Base-by-base conservation (phyloP, 2,113 vertebrate genomes). In the Ictidomys tridecemlineatus region DNA sequence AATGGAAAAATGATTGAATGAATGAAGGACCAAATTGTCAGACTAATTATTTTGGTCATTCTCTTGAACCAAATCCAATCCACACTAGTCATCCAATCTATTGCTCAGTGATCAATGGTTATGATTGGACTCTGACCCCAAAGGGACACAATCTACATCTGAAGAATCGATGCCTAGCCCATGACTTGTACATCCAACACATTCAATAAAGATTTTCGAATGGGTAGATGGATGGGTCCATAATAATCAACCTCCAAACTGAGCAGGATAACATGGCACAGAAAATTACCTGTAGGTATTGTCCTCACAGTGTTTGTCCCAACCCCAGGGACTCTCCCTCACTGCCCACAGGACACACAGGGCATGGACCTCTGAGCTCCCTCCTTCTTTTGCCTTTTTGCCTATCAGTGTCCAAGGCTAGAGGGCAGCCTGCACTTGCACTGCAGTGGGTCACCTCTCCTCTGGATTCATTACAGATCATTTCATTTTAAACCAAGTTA, bases 401-500 rank as follows among this genome's bases (percentile, higher is more conserved):
- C 97, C 93, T 96, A 97, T 97, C 95, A 86, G 82, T 92, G 93
- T 97, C 93, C 97, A 97, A 85, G 96, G 96, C 95, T 84, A 96
- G 93, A 97, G 97, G 95, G 95, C 87, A 95, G 97, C 95, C 98
- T 97, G 95, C 97, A 97, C 97, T 95, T 91, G 45, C 90, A 91
- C 74, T 69, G 1, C 67, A 83, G 88, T 77, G 73, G 97, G 97
- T 96, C 96, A 97, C 91, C 69, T 96, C 96, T 98, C 96, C 95
- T 97, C 98, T 96, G 56, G 97, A 98, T 98, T 97, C 97, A 97
- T 74, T 97, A 97, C 95, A 89, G 56, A 61, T 90, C 92, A 0
- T 97, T 98, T 98, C 92, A 0, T 98, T 98, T 98, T 96, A 98
- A 98, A 98, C 97, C 98, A 98, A 98, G 96, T 88, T 97, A 98